Conservation (phyloP, 2,888 invertebrate genomes). For the Lepidonotus clava region DNA sequence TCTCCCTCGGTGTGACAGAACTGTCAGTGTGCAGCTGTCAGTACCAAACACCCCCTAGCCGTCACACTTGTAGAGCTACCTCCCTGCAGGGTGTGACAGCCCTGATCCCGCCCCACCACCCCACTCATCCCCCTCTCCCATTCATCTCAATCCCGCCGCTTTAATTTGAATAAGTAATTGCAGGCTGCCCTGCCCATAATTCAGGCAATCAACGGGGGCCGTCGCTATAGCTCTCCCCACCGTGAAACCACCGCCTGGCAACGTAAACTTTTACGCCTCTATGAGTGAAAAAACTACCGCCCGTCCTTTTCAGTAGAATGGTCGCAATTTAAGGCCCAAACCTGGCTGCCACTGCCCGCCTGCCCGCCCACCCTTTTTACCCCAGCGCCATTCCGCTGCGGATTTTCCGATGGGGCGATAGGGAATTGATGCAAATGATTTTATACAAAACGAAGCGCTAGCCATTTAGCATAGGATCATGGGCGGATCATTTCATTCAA, state of each 20-base stretch:
- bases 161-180: constrained; percentile 54
- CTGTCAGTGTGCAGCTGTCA: no score
- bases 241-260: background rate
- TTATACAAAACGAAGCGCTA: background rate
- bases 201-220: constrained; percentile 29
- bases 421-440: constrained; percentile 44
- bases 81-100: no score
- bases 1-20: no score
- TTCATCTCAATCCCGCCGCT: constrained; percentile 50
- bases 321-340: constrained; percentile 10
- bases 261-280: background rate
- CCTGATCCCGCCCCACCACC: background rate
- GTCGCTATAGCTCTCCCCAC: background rate
- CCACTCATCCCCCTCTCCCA: background rate
- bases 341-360: background rate
- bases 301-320: background rate
- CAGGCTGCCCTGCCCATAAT: background rate
- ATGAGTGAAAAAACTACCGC: background rate
- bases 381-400: background rate
- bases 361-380: background rate
- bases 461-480: constrained; percentile 38
- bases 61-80: no score
- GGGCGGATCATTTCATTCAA: constrained; percentile 16
- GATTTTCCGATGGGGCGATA: constrained; percentile 22
- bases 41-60: no score